Percentiles rank a stretch among this genome's conserved stretches.
These are phyloP conservation scores for Masnerella sp. DNA, from an alignment of 2,888 invertebrate genomes.

Conservation along the genomic window DNA sequence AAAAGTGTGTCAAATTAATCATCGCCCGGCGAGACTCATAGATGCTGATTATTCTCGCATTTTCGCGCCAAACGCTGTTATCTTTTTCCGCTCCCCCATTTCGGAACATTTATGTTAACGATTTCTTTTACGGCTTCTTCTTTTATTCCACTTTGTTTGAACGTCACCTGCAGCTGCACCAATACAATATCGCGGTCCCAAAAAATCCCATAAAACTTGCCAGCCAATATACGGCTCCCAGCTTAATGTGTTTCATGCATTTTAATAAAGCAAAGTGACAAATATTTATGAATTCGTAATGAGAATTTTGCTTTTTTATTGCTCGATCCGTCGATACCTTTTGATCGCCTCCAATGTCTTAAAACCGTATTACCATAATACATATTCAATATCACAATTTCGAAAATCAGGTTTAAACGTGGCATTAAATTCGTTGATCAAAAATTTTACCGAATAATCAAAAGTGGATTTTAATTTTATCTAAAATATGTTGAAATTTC, in stretches of 20 bases:
- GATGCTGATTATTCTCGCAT: constrained; percentile 24
- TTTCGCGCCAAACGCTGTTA: constrained; percentile 24
- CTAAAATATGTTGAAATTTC: too few species aligned
- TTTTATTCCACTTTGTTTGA: constrained; percentile 39
- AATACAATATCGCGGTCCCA: constrained; percentile 32
- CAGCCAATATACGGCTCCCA: constrained; percentile 12
- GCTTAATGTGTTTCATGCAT: constrained; percentile 21
- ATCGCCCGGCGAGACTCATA: neutral
- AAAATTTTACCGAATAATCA: too few species aligned
- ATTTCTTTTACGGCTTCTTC: constrained; percentile 37
- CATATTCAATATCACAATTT: too few species aligned
- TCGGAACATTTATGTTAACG: constrained; percentile 36
- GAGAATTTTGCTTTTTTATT: neutral
- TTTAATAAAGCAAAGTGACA: constrained; percentile 28
- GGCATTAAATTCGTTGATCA: neutral
- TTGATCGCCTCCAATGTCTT: too few species aligned
- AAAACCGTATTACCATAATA: too few species aligned
- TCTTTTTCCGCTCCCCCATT: constrained; percentile 23
- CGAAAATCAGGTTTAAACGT: too few species aligned
- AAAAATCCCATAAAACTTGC: constrained; percentile 34
- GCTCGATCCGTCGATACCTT: too few species aligned
- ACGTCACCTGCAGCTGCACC: constrained; percentile 38
- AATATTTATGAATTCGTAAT: constrained; percentile 28
- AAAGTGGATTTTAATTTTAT: too few species aligned
- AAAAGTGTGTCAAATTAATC: constrained; percentile 21